Base-by-base conservation (phyloP, 2,888 invertebrate genomes). In the Catocala nupta region DNA sequence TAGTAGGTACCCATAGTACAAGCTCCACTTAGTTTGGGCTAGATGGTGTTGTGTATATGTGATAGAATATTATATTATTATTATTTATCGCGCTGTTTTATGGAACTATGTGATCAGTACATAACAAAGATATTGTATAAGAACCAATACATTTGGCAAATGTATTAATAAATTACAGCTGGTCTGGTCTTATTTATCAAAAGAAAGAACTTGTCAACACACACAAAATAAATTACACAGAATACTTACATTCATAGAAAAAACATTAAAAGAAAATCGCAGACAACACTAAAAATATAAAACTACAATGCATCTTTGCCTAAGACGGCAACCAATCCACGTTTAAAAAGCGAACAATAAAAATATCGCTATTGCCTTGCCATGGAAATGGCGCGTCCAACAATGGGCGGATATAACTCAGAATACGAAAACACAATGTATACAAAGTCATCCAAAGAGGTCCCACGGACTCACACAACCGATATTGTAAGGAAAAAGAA, bases 341-440 rank as follows among this genome's bases (percentile, higher is more conserved):
- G 33, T 59, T 63, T 69, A 59, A 69, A 67, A 65, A 60, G 50
- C 61, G 48, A 55, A 70, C 42, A 73, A 65, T 70, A 72, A 75
- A 70, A 75, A 48, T 66, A 70, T 70, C 56, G 16, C 44, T 33
- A 54, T 62, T 57, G 45, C 59, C 51, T 62, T 59, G 58, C 58
- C 70, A 71, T 62, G 47, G 12, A 57, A 36, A 47, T 25, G 4
- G 16, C 47, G 7, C 47, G 7, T 9, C 60, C 50, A 16, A 73
- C 70, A 76, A 75, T 59, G 63, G 57, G 3, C 25, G 63, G 34
- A 62, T 68, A 63, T 63, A 53, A 63, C 57, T 61, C 25, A 34
- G 33, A 47, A 57, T 53, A 55, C 62, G 69, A 69, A 59, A 42
- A 51, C 44, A 63, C 65, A 70, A 64, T 60, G 9, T 43, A 60